phyloP scores from a whole-genome alignment of 2,888 invertebrate genomes.

The Eumerus sabulonum region DNA sequence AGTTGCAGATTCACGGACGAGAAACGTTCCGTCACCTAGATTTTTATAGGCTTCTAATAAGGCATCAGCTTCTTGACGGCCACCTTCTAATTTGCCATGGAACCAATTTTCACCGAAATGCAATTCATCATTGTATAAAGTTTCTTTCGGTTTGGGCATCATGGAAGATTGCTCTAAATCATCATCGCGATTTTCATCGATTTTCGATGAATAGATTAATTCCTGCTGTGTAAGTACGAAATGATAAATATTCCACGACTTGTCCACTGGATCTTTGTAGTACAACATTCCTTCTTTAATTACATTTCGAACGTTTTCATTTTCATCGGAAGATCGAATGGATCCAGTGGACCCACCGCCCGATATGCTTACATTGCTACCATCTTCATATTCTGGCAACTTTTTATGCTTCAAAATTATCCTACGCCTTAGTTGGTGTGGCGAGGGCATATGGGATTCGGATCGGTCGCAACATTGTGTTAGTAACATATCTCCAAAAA shows the following conservation, averaged over 20 bases:
- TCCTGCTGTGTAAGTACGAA: slow-evolving; percentile 94
- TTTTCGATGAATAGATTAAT: slow-evolving; percentile 85
- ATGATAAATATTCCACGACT: slow-evolving; percentile 95
- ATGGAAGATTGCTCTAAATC: slow-evolving; percentile 79
- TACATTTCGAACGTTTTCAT: slow-evolving; percentile 89
- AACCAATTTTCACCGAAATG: slow-evolving; percentile 97
- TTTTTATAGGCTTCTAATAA: slow-evolving; percentile 86
- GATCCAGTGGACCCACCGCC: slow-evolving; percentile 69
- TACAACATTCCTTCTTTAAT: slow-evolving; percentile 94
- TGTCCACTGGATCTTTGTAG: slow-evolving; percentile 92
- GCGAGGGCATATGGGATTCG: slow-evolving; percentile 90
- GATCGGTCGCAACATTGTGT: slow-evolving; percentile 88
- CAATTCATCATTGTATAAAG: slow-evolving; percentile 90
- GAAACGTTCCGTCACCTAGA: slow-evolving; percentile 94
- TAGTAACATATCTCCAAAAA: slow-evolving; percentile 89
- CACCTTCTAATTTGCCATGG: slow-evolving; percentile 91
- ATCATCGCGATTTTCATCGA: slow-evolving; percentile 82
- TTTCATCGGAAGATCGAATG: slow-evolving; percentile 80
- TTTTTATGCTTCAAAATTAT: slow-evolving; percentile 96
- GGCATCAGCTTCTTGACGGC: slow-evolving; percentile 87
- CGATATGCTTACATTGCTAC: slow-evolving; percentile 65
- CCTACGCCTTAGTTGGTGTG: slow-evolving; percentile 86
- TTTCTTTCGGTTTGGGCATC: slow-evolving; percentile 81
- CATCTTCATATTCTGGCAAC: slow-evolving; percentile 92
- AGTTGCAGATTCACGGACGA: slow-evolving; percentile 95